A percentile compares a stretch with the other conserved stretches of the same genome.
phyloP scores from a whole-genome alignment of 2,113 vertebrate species.

The Telmatochromis sp. region DNA sequence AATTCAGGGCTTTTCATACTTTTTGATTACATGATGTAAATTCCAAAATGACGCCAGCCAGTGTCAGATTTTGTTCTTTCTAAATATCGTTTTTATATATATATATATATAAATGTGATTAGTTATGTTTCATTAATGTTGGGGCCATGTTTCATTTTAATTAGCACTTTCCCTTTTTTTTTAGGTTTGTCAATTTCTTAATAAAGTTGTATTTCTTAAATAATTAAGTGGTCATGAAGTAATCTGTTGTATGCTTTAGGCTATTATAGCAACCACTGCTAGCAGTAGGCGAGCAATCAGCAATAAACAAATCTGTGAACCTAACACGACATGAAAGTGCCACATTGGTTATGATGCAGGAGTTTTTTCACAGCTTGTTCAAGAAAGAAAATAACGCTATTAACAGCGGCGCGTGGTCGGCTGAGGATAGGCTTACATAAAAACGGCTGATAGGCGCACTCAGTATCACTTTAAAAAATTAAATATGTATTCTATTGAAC shows the following conservation, averaged over 20 bases:
- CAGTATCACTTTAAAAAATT: not conserved
- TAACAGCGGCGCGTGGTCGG: not conserved
- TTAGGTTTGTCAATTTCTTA: constrained; percentile 73
- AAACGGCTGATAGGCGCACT: not conserved
- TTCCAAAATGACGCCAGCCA: constrained; percentile 44
- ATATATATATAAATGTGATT: constrained; percentile 55
- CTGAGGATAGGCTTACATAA: not conserved
- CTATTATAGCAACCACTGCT: not conserved
- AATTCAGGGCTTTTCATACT: constrained; percentile 49
- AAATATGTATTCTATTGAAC: not conserved
- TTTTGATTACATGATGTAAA: constrained; percentile 40
- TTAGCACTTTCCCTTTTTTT: constrained; percentile 75
- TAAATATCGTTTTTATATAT: constrained; percentile 31
- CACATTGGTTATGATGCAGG: not conserved
- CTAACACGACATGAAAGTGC: not conserved
- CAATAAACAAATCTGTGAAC: not conserved
- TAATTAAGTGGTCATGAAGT: constrained; percentile 44
- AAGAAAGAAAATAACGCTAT: not conserved
- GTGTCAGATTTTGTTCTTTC: constrained; percentile 57
- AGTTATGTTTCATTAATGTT: constrained; percentile 58
- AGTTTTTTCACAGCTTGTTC: not conserved
- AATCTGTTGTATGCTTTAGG: constrained; percentile 36
- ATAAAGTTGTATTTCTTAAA: constrained; percentile 74
- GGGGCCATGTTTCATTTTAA: constrained; percentile 72
- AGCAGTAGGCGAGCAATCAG: not conserved